Percentiles rank a stretch among this genome's conserved stretches.
phyloP scores from a whole-genome alignment of 2,797 vertebrate genomes.

The Gobionotothen gibberifrons region DNA sequence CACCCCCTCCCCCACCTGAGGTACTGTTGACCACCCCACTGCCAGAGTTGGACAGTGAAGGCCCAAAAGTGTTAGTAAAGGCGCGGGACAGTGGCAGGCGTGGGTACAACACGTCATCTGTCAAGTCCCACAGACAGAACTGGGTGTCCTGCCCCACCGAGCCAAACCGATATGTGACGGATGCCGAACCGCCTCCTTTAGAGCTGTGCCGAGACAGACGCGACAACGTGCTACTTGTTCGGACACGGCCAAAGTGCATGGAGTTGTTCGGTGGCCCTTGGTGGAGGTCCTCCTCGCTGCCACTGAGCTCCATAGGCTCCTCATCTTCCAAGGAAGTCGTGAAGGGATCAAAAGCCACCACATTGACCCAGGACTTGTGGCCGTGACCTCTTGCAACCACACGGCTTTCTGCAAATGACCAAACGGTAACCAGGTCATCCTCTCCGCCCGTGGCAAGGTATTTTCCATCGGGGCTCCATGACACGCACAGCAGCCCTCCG shows the following conservation, averaged over 20 bases:
- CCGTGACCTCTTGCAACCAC: constrained; percentile 92
- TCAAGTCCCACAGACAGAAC: constrained; percentile 96
- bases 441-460: constrained; percentile 93
- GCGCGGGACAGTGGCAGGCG: constrained; percentile 88
- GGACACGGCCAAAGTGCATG: constrained; percentile 83
- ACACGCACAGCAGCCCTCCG: constrained; percentile 92
- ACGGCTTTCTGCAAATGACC: constrained; percentile 91
- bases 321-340: constrained; percentile 88
- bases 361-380: constrained; percentile 96
- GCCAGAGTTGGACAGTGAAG: constrained; percentile 79
- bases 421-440: constrained; percentile 93
- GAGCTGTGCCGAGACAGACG: constrained; percentile 89
- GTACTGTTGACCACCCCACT: constrained; percentile 78
- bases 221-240: constrained; percentile 87
- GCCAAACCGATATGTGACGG: constrained; percentile 91
- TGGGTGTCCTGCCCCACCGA: constrained; percentile 95
- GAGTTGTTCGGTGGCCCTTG: constrained; percentile 77
- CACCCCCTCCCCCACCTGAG: constrained; percentile 57
- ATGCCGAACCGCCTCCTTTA: constrained; percentile 78
- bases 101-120: constrained; percentile 89
- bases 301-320: constrained; percentile 84
- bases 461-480: constrained; percentile 94
- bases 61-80: constrained; percentile 85
- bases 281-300: constrained; percentile 84
- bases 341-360: constrained; percentile 93